phyloP scores from a whole-genome alignment of 2,797 vertebrate genomes.

The Pristis pectinata region DNA sequence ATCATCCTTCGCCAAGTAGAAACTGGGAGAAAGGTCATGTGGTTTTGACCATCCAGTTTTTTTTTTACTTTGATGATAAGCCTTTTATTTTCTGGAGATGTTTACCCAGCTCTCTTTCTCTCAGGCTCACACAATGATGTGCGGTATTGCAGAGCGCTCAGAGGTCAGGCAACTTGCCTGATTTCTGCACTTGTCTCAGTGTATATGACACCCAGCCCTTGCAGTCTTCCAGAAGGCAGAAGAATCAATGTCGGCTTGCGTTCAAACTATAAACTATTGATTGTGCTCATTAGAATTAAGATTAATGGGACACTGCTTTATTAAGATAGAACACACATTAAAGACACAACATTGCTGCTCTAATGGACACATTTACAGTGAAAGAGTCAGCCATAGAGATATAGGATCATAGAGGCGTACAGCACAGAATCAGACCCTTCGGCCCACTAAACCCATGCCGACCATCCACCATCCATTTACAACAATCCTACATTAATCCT shows the following conservation, averaged over 20 bases:
- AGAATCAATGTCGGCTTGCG: background rate
- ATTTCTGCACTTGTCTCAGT: background rate
- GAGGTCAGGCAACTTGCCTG: background rate
- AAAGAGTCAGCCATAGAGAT: no score
- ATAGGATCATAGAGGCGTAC: no score
- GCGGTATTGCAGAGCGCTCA: background rate
- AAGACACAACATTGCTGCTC: no score
- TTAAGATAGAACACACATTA: background rate
- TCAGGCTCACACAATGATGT: background rate
- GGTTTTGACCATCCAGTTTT: background rate
- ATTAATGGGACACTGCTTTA: background rate
- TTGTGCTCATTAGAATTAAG: background rate
- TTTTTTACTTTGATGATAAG: background rate
- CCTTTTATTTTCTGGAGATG: background rate
- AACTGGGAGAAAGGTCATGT: background rate
- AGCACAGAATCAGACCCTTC: no score
- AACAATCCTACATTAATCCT: no score
- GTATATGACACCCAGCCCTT: no score
- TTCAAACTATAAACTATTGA: background rate
- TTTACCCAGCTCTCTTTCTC: background rate
- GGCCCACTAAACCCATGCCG: no score
- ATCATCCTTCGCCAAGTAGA: background rate
- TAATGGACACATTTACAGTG: no score
- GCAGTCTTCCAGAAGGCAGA: background rate
- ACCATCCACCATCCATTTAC: no score